Base-by-base conservation (phyloP, 2,797 vertebrate genomes). In the Emydoidea blandingii region DNA sequence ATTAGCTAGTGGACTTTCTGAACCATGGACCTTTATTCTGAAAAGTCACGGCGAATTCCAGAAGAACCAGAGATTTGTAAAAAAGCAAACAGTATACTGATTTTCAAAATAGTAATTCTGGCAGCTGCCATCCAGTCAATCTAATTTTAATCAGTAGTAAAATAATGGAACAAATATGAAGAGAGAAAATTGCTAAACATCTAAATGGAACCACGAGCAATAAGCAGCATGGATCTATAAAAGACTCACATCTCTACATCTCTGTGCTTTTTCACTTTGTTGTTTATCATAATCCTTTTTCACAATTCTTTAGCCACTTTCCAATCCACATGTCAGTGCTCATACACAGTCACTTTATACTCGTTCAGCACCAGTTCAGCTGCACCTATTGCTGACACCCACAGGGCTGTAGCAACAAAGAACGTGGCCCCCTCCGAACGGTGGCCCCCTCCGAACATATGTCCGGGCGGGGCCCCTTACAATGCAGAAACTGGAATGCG, bases 301-400 rank as follows among this genome's bases (percentile, higher is more conserved):
- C 79, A 25, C n/a, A 12, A 8, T 62, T 50, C 8, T 21, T 85
- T 34, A 80, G 23, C 18, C 54, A 59, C n/a, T 8, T 86, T n/a
- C 54, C 29, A 41, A 47, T 25, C 34, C 12, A 41, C 6, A 3
- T 50, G 50, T 31, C 29, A 57, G 41, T 2, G 79, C 11, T 9
- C 16, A 18, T 3, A 1, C 10, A 47, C 18, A 81, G 83, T 83
- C 74, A 34, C 1, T 34, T 8, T 19, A 18, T 68, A 2, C 19
- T n/a, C 0, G 0, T 52, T 80, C 21, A 50, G 50, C 8, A 19
- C 54, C 86, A n/a, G 23, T 81, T n/a, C 23, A 68, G 34, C 54
- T 41, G 25, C 74, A 82, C 49, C 37, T 79, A 8, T 11, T 18
- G 25, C 81, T 52, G n/a, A 31, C 31, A 15, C 10, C 0, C 0